Percentiles rank a stretch among this genome's conserved stretches.
These are phyloP conservation scores for Polylopha cassiicola DNA, from an alignment of 2,888 invertebrate genomes.

Conservation along the genomic window DNA sequence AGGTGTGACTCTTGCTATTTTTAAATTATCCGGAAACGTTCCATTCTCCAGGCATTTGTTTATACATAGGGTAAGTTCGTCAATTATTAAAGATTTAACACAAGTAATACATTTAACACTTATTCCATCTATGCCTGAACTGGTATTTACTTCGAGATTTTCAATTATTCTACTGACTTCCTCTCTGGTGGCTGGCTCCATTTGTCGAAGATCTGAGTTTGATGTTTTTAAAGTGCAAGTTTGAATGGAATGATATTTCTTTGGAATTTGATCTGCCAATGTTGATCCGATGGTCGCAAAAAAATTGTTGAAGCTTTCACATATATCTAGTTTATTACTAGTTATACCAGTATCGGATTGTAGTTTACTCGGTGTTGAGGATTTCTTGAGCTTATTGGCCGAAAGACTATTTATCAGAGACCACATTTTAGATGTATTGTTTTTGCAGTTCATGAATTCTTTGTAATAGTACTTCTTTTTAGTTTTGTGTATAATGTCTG, in stretches of 20 bases:
- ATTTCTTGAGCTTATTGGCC: neutral
- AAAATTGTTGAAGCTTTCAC: neutral
- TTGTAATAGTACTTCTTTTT: constrained; percentile 13
- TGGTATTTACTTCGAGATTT: constrained; percentile 20
- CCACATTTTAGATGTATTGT: constrained; percentile 14
- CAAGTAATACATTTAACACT: constrained; percentile 13
- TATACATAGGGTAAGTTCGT: neutral
- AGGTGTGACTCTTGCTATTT: neutral
- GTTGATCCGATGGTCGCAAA: too few relatives aligned
- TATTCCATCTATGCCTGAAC: constrained; percentile 21
- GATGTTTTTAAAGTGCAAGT: too few relatives aligned
- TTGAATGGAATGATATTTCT: too few relatives aligned
- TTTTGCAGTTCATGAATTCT: neutral
- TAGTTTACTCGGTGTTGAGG: neutral
- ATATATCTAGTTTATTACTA: neutral
- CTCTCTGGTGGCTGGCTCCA: neutral
- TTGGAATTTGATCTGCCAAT: too few relatives aligned
- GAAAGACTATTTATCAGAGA: constrained; percentile 7
- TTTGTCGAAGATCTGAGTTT: neutral
- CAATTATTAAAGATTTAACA: constrained; percentile 1
- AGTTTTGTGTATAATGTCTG: neutral
- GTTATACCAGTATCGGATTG: neutral
- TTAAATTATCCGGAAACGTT: neutral
- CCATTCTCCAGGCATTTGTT: neutral
- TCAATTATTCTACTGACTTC: constrained; percentile 10